phyloP scores from a whole-genome alignment of 2,797 vertebrate genomes.

The Catostomus latipinnis region DNA sequence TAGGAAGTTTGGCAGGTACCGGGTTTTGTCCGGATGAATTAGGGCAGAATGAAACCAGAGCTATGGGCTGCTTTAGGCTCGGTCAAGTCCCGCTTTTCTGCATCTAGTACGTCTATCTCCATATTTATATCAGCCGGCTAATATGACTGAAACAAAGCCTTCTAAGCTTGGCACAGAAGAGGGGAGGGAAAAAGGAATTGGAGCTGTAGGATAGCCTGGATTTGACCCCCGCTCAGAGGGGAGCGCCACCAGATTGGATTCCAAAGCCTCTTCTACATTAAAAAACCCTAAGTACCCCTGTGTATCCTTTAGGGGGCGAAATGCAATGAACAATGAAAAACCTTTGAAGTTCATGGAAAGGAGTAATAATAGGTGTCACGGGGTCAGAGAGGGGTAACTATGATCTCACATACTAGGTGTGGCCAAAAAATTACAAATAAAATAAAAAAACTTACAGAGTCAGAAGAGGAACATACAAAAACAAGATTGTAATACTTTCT shows the following conservation, averaged over 20 bases:
- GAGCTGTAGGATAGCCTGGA: conserved; percentile 70
- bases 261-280: conserved; percentile 29
- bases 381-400: too few relatives aligned
- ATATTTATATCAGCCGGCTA: conserved; percentile 75
- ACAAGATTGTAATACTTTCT: too few relatives aligned
- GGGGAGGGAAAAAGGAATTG: conserved; percentile 63
- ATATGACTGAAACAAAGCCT: conserved; percentile 71
- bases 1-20: conserved; percentile 70
- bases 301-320: conserved; percentile 1
- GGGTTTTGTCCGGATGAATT: conserved; percentile 76
- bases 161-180: conserved; percentile 13
- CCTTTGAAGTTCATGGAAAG: too few relatives aligned
- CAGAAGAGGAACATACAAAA: too few relatives aligned
- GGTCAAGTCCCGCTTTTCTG: conserved; percentile 72
- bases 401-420: too few relatives aligned
- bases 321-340: conserved; percentile 1
- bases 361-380: too few relatives aligned
- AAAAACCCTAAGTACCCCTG: conserved; percentile 4
- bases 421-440: too few relatives aligned
- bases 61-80: conserved; percentile 66
- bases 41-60: conserved; percentile 74
- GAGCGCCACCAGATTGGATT: conserved; percentile 65
- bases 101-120: conserved; percentile 70
- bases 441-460: too few relatives aligned
- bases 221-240: conserved; percentile 69